Percentiles rank a stretch among this genome's conserved stretches.
Evolutionary conservation across 2,797 vertebrate species (phyloP).

Genomic region (Kryptopterus vitreolus): DNA sequence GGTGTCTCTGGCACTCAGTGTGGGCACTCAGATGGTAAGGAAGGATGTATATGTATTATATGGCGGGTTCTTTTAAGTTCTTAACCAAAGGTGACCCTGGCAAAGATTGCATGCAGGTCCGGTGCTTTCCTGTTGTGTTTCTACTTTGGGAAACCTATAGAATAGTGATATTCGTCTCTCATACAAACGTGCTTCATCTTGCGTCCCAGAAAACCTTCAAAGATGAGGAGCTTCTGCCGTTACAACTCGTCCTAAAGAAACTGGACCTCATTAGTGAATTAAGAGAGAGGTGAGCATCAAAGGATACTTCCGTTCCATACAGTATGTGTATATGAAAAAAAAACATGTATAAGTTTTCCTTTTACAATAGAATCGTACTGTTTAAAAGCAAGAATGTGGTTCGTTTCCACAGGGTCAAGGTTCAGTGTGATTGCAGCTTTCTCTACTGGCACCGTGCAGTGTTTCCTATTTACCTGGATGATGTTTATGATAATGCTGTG

Average conservation of each 20-base stretch:
- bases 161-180: background rate
- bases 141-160: background rate
- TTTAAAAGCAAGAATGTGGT: background rate
- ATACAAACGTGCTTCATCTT: background rate
- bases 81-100: too few species aligned
- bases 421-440: constrained; percentile 94
- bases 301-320: background rate
- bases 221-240: constrained; percentile 91
- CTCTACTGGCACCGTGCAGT: constrained; percentile 97
- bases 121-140: background rate
- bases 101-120: background rate
- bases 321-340: background rate
- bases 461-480: constrained; percentile 97
- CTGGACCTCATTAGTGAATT: constrained; percentile 95
- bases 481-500: constrained; percentile 93
- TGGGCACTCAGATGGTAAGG: constrained; percentile 94
- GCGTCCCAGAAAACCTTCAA: constrained; percentile 91
- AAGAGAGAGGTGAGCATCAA: constrained; percentile 79
- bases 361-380: background rate
- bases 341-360: background rate
- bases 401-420: constrained; percentile 76
- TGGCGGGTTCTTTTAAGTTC: too few species aligned
- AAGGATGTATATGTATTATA: background rate
- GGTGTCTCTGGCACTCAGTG: constrained; percentile 88
- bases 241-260: constrained; percentile 95